Base-by-base conservation (phyloP, 2,113 vertebrate genomes). In the Choloepus hoffmanni region DNA sequence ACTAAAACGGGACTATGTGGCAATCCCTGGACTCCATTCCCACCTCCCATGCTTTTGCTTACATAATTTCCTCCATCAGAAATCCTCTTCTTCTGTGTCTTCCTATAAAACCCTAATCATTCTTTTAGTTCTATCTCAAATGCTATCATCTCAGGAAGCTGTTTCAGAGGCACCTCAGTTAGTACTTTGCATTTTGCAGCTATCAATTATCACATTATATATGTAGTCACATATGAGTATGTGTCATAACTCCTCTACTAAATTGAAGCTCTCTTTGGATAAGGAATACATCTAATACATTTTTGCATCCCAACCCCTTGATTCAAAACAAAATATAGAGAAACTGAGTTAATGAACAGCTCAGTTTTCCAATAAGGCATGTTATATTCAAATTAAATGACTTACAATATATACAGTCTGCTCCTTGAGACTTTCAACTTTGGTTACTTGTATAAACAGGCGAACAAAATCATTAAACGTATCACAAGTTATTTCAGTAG, bases 341-440 rank as follows among this genome's bases (percentile, higher is more conserved):
- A 48, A 94, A 53, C 15, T 91, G 50, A 96, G 43, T 21, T 65
- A 76, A 76, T 82, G 58, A 68, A 55, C 30, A 28, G 85, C 85
- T 7, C 55, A 43, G 33, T 96, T 95, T 40, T 24, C 92, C 97
- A 96, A 50, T 4, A 11, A 83, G 53, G 84, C 24, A 86, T 63
- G 3, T 93, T 43, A 90, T 16, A 90, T 21, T 48, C 16, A 50
- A 81, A 77, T 74, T 23, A 90, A 93, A 84, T 92, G 96, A 99
- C 99, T 99, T 98, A 99, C 99, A 96, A 99, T 98, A 98, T 99
- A 99, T 43, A 99, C 94, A 3, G 99, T 99, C 97, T 99, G 98
- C 93, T 98, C 96, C 65, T 98, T 98, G 96, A 97, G 98, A 97
- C 78, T 96, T 82, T 28, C 96, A 90, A 70, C 95, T 1, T 33